Evolutionary conservation across 2,888 invertebrate genomes (phyloP), one percentile per base, ranked within the genome.

Genomic region (Strigamia transsilvanica): DNA sequence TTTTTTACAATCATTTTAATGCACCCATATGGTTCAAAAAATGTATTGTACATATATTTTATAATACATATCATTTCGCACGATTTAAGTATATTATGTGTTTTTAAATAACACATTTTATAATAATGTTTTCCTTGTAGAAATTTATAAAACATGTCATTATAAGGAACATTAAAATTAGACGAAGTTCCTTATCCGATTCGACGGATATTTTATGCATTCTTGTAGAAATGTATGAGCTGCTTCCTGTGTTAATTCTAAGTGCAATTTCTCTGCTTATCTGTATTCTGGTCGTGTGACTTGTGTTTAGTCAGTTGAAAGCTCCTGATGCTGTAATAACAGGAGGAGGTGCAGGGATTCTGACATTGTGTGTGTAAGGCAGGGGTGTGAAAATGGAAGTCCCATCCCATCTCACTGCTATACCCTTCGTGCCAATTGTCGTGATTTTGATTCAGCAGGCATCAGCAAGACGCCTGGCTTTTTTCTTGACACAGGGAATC

Each of bases 281-380:
- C 51, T 51, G 51, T 51, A 51, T 51, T 51, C 51, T 51, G 51
- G 51, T 51, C 51, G 18, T 51, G 51, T 51, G 51, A 51, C 18
- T 15, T 51, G 51, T 51, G 51, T 51, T 51, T 51, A 51, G 51
- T 51, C 51, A 51, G 51, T 51, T 51, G 51, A 51, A 51, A 51
- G 51, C 51, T 51, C 15, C 51, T 51, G 51, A 51, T 51, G 51
- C 51, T 51, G 51, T 51, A 51, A 51, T 51, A 51, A 51, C 51
- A 51, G 51, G 51, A 51, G 51, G 51, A 51, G 51, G 51, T 51
- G 51, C 51, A 51, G n/a, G 51, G 51, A 38, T 18, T 51, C 51
- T 51, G 51, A 51, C 51, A 51, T 51, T 51, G 51, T 51, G 51
- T 51, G 51, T 51, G 51, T 51, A 51, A 51, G 51, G 51, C 51